Conservation (phyloP, 2,113 vertebrate genomes). For the Cinclus mexicanus region DNA sequence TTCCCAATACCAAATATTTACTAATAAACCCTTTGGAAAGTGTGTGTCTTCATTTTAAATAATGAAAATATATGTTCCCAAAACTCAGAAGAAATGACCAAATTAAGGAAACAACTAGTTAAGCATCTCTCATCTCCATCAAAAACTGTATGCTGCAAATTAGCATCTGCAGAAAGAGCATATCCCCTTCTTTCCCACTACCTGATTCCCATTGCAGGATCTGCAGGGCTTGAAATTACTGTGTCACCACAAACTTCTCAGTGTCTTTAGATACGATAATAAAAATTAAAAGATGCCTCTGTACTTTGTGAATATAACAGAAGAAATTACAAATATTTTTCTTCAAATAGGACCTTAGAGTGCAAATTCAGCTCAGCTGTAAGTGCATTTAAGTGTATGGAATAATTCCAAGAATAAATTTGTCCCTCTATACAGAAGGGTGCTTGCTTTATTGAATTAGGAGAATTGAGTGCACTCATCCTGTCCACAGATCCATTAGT, state of each 20-base stretch:
- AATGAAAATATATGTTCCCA: not conserved
- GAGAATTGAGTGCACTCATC: not conserved
- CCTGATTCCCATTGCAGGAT: not conserved
- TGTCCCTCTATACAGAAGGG: constrained; percentile 4
- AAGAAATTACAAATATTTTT: not conserved
- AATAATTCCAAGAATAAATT: constrained; percentile 26
- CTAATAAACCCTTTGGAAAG: not conserved
- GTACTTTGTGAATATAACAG: not conserved
- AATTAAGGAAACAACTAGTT: not conserved
- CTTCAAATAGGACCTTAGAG: not conserved
- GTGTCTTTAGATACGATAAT: not conserved
- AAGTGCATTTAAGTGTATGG: constrained; percentile 10
- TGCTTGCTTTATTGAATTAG: constrained; percentile 37
- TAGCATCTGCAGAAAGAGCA: not conserved
- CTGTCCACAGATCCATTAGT: not conserved
- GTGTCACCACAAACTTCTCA: not conserved
- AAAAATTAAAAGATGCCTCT: not conserved
- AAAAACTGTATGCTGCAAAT: not conserved
- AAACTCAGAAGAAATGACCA: not conserved
- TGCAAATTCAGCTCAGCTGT: not conserved
- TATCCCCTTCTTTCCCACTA: not conserved
- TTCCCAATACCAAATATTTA: not conserved
- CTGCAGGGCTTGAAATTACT: not conserved
- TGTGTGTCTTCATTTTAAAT: not conserved
- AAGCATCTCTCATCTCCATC: not conserved